phyloP scores from a whole-genome alignment of 2,113 vertebrate species.

The Spizaetus ornatus region DNA sequence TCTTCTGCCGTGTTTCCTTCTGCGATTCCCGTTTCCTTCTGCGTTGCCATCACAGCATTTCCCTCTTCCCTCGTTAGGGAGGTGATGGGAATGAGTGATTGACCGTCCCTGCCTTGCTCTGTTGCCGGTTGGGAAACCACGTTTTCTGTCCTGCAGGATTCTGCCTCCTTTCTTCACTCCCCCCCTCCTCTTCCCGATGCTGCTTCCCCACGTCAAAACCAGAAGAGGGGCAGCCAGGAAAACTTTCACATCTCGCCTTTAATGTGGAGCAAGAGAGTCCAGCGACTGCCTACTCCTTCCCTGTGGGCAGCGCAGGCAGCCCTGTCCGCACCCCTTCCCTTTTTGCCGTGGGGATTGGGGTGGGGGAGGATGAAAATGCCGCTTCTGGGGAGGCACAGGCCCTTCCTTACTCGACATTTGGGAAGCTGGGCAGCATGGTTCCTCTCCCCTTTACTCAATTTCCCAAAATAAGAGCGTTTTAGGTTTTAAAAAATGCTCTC shows the following conservation, averaged over 20 bases:
- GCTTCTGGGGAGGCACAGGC: background rate
- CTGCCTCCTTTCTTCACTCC: no score
- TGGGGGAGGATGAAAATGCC: background rate
- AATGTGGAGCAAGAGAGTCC: background rate
- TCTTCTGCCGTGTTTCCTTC: background rate
- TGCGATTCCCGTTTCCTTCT: background rate
- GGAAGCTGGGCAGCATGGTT: background rate
- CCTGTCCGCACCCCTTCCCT: background rate
- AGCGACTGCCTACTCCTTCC: background rate
- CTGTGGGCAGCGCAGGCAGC: background rate
- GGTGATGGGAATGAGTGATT: background rate
- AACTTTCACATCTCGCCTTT: background rate
- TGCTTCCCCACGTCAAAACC: background rate
- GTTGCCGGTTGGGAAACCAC: background rate
- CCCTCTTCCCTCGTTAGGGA: background rate
- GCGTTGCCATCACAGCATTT: background rate
- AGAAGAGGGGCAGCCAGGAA: background rate
- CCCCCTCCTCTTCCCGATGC: background rate
- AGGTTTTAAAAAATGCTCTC: background rate
- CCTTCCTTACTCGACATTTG: rapidly evolving
- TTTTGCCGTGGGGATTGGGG: rapidly evolving
- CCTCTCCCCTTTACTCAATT: background rate
- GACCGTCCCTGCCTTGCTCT: no score
- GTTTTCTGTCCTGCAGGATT: background rate
- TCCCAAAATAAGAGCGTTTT: background rate